Conservation (phyloP, 2,113 vertebrate species). For the Pelvicachromis taeniatus region DNA sequence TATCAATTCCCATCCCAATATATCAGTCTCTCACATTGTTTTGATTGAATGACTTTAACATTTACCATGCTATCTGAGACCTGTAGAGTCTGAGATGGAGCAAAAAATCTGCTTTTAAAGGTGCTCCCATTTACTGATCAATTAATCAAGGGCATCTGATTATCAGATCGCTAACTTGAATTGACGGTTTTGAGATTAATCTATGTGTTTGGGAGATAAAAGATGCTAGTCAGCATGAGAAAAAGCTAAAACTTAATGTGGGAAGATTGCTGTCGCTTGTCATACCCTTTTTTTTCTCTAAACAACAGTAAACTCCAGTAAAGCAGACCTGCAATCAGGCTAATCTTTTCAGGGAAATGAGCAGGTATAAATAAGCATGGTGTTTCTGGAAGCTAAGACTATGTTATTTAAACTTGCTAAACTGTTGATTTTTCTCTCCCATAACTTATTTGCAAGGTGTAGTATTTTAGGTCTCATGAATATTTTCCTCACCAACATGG, state of each 20-base stretch:
- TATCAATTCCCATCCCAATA: neutral
- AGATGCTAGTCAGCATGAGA: neutral
- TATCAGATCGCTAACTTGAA: neutral
- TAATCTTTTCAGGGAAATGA: neutral
- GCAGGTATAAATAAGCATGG: constrained; percentile 6
- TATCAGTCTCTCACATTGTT: neutral
- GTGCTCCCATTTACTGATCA: neutral
- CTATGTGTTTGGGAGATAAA: neutral
- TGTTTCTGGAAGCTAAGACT: neutral
- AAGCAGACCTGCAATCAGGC: neutral
- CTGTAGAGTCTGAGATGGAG: neutral
- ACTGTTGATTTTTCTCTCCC: constrained; percentile 13
- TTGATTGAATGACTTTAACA: neutral
- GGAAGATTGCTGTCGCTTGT: neutral
- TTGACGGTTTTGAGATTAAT: neutral
- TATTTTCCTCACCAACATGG: neutral
- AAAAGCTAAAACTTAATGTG: neutral
- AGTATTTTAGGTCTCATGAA: constrained; percentile 23
- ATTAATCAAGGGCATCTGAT: neutral
- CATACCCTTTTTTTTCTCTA: neutral
- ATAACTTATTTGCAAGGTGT: neutral
- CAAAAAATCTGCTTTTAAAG: neutral
- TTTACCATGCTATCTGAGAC: neutral
- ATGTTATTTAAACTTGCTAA: neutral
- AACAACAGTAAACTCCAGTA: neutral